These are phyloP conservation scores for Gadopsis marmoratus DNA, from an alignment of 2,797 vertebrate genomes.

Conservation along the genomic window DNA sequence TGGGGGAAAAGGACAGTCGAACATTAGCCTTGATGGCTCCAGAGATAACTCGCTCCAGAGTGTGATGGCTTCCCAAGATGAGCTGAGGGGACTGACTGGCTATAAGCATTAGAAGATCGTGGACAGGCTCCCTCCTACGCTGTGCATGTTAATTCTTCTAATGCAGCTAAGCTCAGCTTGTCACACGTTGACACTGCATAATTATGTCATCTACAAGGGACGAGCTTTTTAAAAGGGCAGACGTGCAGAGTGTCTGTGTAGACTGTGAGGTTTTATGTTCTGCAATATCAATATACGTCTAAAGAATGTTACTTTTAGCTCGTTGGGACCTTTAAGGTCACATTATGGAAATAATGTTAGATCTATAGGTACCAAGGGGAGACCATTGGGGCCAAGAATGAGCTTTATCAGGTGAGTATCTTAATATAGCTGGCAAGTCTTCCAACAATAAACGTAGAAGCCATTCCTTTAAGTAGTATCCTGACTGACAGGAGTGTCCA, in stretches of 20 bases:
- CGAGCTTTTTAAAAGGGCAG: constrained; percentile 70
- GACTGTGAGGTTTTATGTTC: constrained; percentile 35
- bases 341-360: constrained; percentile 32
- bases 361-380: constrained; percentile 24
- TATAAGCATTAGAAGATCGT: constrained; percentile 70
- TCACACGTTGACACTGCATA: constrained; percentile 77
- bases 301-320: constrained; percentile 54
- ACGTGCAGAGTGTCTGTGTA: constrained; percentile 32
- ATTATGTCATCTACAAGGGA: constrained; percentile 78
- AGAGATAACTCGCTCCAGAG: constrained; percentile 54
- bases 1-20: constrained; percentile 10
- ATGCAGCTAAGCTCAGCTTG: constrained; percentile 71
- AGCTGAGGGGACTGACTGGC: constrained; percentile 55
- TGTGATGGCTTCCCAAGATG: constrained; percentile 59
- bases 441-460: constrained; percentile 54
- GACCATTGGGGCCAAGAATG: background rate
- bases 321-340: constrained; percentile 19
- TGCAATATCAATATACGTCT: constrained; percentile 55
- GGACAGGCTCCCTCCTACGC: constrained; percentile 66
- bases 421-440: constrained; percentile 28
- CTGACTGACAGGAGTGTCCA: constrained; percentile 71
- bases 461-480: constrained; percentile 70
- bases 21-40: constrained; percentile 70
- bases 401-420: constrained; percentile 19
- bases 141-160: constrained; percentile 78